Base-by-base conservation (phyloP, 2,888 invertebrate genomes). In the Phasia obesa region DNA sequence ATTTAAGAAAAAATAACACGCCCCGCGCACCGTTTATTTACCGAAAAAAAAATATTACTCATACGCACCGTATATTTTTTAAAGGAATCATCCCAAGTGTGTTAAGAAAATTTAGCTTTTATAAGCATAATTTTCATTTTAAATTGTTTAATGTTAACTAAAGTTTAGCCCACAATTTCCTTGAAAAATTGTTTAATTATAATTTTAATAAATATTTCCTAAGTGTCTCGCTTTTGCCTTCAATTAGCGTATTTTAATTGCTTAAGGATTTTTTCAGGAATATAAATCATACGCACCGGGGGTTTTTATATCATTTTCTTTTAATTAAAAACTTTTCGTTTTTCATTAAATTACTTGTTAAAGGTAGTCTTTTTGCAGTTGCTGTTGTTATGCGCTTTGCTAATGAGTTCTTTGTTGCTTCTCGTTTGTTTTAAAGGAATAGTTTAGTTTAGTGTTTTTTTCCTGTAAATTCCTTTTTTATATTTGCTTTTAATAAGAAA, bases 31-130 rank as follows among this genome's bases (percentile, higher is more conserved):
- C 15, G 11, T 5, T 7, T 1, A 7, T 27, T 55, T 55, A 27
- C 0, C n/a, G n/a, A n/a, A n/a, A n/a, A n/a, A n/a, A n/a, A n/a
- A n/a, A 55, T 59, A 76, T 53, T 47, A 76, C 65, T 75, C 59
- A 71, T 81, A 76, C 65, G 71, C 71, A 60, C 60, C 35, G 15
- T 23, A 15, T 38, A 47, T 2, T 2, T 42, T 42, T 5, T 6
- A 17, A 19, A 1, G 5, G 17, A 47, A 47, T 1, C 7, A 0
- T 7, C 19, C 17, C 2, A 3, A 9, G 1, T 17, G 9, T 31
- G 27, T 55, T 27, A 17, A 17, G 27, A 17, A 17, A 55, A 7
- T 9, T 11, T 1, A 11, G 11, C 35, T 35, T n/a, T n/a, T n/a
- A n/a, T n/a, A n/a, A n/a, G n/a, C n/a, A n/a, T 35, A 11, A 31